These are phyloP conservation scores for Dendronephthya gigantea DNA, from an alignment of 64 coral and sea anemone species.

Conservation along the genomic window DNA sequence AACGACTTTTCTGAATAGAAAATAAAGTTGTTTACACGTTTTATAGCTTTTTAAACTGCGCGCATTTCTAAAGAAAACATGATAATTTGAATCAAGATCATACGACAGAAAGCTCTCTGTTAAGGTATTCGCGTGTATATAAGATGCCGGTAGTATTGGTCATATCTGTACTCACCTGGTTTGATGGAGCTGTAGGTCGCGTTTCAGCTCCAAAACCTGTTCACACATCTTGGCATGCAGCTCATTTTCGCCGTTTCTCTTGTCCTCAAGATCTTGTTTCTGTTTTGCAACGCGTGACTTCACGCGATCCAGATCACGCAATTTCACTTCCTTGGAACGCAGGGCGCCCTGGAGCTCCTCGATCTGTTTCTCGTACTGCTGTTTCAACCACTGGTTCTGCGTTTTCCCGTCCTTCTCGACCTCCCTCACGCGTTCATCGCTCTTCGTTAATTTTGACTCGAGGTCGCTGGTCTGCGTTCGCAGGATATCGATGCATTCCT, in stretches of 20 bases:
- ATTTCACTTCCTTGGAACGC: neutral
- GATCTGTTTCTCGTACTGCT: neutral
- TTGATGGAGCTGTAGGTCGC: neutral
- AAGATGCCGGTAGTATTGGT: too few relatives aligned
- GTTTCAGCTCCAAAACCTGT: neutral
- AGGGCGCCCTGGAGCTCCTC: neutral
- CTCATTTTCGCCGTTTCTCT: neutral
- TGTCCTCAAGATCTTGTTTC: neutral
- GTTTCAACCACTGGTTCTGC: neutral
- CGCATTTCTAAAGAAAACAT: too few relatives aligned
- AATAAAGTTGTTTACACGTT: too few relatives aligned
- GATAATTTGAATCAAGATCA: too few relatives aligned
- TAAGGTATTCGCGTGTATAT: too few relatives aligned
- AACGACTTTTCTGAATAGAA: too few relatives aligned
- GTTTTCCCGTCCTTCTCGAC: neutral
- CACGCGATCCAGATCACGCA: neutral
- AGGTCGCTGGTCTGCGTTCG: neutral
- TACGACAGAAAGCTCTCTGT: too few relatives aligned
- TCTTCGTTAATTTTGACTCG: neutral
- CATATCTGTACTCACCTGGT: neutral
- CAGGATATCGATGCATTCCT: neutral
- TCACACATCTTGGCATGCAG: neutral
- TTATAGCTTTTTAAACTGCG: too few relatives aligned
- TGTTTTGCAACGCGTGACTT: constrained; percentile 8
- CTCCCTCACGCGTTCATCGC: neutral